Conservation (phyloP, 2,888 invertebrate species). For the Anorthoa munda region DNA sequence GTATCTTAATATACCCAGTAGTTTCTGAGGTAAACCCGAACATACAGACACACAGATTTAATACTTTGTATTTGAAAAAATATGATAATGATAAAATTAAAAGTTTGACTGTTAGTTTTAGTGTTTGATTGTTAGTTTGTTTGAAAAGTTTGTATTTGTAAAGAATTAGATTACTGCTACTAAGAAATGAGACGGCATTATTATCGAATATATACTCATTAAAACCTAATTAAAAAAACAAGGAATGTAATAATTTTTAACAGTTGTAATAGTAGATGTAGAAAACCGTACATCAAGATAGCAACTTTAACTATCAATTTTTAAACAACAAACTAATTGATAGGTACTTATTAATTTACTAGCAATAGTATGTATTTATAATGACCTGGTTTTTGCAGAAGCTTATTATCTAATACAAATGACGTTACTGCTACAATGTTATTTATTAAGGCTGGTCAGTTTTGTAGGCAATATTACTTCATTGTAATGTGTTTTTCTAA, state of each 20-base stretch:
- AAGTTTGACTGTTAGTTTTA: no score
- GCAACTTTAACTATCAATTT: not conserved
- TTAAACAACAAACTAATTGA: not conserved
- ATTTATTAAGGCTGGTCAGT: slow-evolving; percentile 38
- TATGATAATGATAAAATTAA: no score
- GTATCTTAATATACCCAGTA: no score
- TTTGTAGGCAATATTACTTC: slow-evolving; percentile 32
- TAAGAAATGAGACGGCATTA: not conserved
- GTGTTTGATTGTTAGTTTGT: no score
- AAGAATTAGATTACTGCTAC: not conserved
- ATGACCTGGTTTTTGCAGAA: slow-evolving; percentile 11
- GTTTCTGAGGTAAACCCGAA: no score
- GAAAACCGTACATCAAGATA: not conserved
- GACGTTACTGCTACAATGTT: slow-evolving; percentile 34
- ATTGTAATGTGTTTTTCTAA: slow-evolving; percentile 33
- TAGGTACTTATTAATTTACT: not conserved
- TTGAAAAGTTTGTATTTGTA: no score
- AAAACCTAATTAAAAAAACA: no score
- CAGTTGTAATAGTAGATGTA: no score
- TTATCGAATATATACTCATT: not conserved
- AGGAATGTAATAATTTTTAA: no score
- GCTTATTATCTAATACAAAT: not conserved
- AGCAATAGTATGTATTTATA: not conserved
- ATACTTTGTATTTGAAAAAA: no score
- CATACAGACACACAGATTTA: no score